Evolutionary conservation across 2,113 vertebrate species (phyloP), one percentile per base, ranked within the genome.

Genomic region (Gymnocephalus cernua): DNA sequence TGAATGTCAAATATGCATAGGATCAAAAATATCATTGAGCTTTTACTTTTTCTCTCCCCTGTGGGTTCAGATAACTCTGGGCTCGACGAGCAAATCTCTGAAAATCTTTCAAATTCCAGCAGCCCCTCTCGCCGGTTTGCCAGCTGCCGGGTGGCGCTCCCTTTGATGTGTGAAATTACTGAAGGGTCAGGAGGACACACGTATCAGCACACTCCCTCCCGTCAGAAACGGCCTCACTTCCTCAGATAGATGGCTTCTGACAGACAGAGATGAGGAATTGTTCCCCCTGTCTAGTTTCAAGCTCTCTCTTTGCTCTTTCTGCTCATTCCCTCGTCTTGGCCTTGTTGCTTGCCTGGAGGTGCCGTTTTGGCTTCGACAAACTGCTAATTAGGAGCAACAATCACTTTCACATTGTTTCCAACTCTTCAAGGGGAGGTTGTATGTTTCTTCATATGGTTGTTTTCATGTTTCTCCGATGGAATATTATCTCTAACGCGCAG

Each of bases 1-100:
- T 91, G 90, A 93, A 93, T 93, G 92, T 94, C 93, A 95, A 94
- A 93, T 93, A 94, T 94, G 93, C 91, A 91, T 82, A 76, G 90
- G 90, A 94, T 93, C 90, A 94, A 93, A 95, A 94, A 94, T 93
- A 93, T 93, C 90, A 93, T 89, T 89, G 88, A 89, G 86, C 86
- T 93, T 92, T 91, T 90, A 88, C 88, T 92, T 90, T 89, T 74
- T 76, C 83, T 81, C 83, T 74, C 83, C 91, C 90, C 86, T 63
- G 74, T 88, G 89, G 89, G 83, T 87, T 89, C 89, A 92, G 91
- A 94, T 93, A 93, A 93, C 89, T 93, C 89, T 66, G 80, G 78
- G 87, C 91, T 90, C 69, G 61, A 87, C 51, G 85, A 93, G 86
- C 91, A 93, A 93, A 93, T 93, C 93, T 94, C 88, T 88, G 88